phyloP scores from a whole-genome alignment of 2,113 vertebrate genomes.

The Tenrec ecaudatus region DNA sequence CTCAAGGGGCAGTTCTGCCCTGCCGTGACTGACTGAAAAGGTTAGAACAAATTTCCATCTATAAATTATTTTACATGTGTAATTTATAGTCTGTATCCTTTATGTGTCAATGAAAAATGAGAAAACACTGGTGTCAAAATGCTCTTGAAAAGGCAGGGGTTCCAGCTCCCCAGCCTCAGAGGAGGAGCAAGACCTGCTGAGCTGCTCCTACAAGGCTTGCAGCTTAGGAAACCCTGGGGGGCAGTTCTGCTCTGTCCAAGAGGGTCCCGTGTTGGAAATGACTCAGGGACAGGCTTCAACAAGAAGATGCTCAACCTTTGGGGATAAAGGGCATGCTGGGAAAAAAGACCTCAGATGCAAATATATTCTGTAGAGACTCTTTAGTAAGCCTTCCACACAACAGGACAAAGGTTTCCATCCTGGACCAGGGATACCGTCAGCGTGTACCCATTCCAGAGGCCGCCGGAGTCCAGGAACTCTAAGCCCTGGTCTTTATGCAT shows the following conservation, averaged over 20 bases:
- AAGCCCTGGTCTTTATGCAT: too few species aligned
- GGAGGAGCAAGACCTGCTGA: background rate
- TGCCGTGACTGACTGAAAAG: background rate
- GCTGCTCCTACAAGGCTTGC: background rate
- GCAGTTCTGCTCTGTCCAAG: background rate
- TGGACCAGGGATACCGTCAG: too few species aligned
- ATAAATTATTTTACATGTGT: background rate
- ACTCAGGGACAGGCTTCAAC: background rate
- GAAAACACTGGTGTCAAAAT: background rate
- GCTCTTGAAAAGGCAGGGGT: background rate
- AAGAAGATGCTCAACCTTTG: background rate
- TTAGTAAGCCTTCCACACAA: too few species aligned
- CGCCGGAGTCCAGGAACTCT: too few species aligned
- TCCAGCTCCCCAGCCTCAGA: background rate
- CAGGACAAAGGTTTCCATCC: too few species aligned
- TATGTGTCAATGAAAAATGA: background rate
- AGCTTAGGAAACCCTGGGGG: background rate
- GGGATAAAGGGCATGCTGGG: background rate
- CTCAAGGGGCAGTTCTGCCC: too few species aligned
- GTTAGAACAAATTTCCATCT: conserved; percentile 18
- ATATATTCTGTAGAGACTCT: too few species aligned
- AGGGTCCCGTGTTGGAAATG: background rate
- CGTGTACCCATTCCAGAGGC: too few species aligned
- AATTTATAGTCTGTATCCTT: background rate
- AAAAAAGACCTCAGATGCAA: too few species aligned